Base-by-base conservation (phyloP, 2,888 invertebrate species). In the Torymus auratus region DNA sequence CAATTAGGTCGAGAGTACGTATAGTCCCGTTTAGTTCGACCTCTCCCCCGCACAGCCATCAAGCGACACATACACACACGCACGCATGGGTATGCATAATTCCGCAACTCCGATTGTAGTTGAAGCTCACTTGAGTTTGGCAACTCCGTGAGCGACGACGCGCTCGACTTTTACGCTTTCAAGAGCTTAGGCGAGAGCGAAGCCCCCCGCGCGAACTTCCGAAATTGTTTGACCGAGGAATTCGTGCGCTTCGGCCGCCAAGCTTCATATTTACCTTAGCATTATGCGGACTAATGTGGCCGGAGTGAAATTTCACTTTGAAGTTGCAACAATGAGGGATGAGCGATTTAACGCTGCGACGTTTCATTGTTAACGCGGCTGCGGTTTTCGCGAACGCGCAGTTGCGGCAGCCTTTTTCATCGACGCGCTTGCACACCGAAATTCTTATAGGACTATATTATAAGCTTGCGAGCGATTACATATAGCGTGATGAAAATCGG, bases 221-320 rank as follows among this genome's bases (percentile, higher is more conserved):
- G 50, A 20, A 58, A 67, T 74, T 74, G 74, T 74, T 72, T 62
- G 72, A 13, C n/a, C 62, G 72, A 72, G 58, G 52, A 53, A 53
- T 61, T 52, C 13, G n/a, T 10, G 15, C 50, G 11, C 41, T 65
- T 41, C 50, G 15, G 15, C 50, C 50, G 64, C 64, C 50, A 11
- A 15, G 17, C 73, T 73, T 65, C 23, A 56, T 73, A 20, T 65
- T 73, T 73, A 28, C 20, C 65, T 73, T 73, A 14, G 64, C 65
- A 73, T 56, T 65, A 65, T 28, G 56, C 56, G 56, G 56, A 65
- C 60, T 71, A 52, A 71, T 71, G 52, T 23, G 50, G 60, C 28
- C 14, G 1, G 71, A n/a, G 20, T 5, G 60, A 71, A 60, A 71
- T 71, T 71, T 23, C 71, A 17, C 71, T 71, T 71, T 71, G 71